A percentile compares a stretch with the other conserved stretches of the same genome.
These are phyloP conservation scores for Drosophila kikkawai DNA, from an alignment of 1,140 invertebrate genomes.

Conservation along the genomic window DNA sequence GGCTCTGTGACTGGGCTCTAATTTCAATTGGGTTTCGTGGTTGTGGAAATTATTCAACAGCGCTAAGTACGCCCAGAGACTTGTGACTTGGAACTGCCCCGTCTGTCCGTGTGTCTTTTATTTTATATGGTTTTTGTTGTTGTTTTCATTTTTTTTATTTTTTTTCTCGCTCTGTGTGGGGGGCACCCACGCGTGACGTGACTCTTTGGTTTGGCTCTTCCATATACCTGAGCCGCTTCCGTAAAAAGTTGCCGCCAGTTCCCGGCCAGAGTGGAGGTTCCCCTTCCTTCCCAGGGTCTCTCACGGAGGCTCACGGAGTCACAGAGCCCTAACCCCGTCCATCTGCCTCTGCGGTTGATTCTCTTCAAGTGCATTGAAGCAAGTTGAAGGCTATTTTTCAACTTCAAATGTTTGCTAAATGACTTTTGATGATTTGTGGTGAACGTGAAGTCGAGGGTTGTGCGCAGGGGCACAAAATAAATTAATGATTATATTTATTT, in stretches of 20 bases:
- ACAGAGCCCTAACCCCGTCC: conserved; percentile 18
- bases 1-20: conserved; percentile 71
- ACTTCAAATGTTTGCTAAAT: conserved; percentile 84
- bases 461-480: conserved; percentile 67
- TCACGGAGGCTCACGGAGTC: conserved; percentile 6
- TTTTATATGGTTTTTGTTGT: conserved; percentile 23
- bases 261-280: conserved; percentile 11
- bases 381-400: conserved; percentile 83
- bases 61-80: conserved; percentile 68
- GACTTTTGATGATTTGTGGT: conserved; percentile 84
- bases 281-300: conserved; percentile 16
- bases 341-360: conserved; percentile 55
- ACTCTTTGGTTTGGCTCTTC: conserved; percentile 81
- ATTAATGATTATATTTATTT: conserved; percentile 83
- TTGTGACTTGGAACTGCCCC: conserved; percentile 30
- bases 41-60: conserved; percentile 82
- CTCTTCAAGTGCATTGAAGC: conserved; percentile 82
- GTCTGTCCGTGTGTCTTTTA: conserved; percentile 33
- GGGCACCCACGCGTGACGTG: conserved; percentile 80
- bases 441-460: conserved; percentile 45
- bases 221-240: conserved; percentile 77
- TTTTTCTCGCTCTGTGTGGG: conserved; percentile 41
- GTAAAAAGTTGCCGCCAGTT: conserved; percentile 77
- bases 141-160: conserved; percentile 13
- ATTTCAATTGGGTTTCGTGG: conserved; percentile 82